Evolutionary conservation across 53 echinoderm and acorn worm genomes (phyloP).

Genomic region (Apostichopus leukothele): DNA sequence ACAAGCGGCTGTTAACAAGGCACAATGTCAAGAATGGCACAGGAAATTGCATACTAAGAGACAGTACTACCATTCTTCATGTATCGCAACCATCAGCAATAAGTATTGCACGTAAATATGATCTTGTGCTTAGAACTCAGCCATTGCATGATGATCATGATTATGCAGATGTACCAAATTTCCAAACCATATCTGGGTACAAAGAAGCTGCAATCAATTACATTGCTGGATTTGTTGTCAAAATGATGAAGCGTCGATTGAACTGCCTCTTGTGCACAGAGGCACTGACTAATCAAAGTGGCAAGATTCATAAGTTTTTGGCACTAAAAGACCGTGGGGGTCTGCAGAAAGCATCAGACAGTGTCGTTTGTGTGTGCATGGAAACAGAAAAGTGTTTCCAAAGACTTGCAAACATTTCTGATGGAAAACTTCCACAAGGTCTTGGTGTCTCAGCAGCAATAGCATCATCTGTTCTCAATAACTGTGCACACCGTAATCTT

Average conservation of each 20-base stretch:
- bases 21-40: constrained; percentile 49
- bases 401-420: constrained; percentile 18
- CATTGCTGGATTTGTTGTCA: constrained; percentile 57
- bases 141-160: constrained; percentile 43
- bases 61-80: constrained; percentile 41
- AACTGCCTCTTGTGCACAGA: constrained; percentile 34
- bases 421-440: constrained; percentile 51
- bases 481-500: not conserved
- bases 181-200: constrained; percentile 29
- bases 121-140: not conserved
- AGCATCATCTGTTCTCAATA: constrained; percentile 17
- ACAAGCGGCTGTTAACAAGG: constrained; percentile 47
- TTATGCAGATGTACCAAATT: constrained; percentile 56
- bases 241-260: constrained; percentile 30
- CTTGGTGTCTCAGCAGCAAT: constrained; percentile 1
- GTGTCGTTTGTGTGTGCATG: constrained; percentile 53
- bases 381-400: constrained; percentile 54
- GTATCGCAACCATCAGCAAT: not conserved
- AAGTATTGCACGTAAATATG: not conserved
- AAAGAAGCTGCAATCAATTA: constrained; percentile 38
- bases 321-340: constrained; percentile 43
- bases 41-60: constrained; percentile 47
- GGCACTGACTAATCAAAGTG: constrained; percentile 32
- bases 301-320: not conserved
- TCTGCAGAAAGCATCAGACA: constrained; percentile 38